Percentiles rank a stretch among this genome's conserved stretches.
These are phyloP conservation scores for Ophion slaviceki DNA, from an alignment of 2,888 invertebrate genomes.

Conservation along the genomic window DNA sequence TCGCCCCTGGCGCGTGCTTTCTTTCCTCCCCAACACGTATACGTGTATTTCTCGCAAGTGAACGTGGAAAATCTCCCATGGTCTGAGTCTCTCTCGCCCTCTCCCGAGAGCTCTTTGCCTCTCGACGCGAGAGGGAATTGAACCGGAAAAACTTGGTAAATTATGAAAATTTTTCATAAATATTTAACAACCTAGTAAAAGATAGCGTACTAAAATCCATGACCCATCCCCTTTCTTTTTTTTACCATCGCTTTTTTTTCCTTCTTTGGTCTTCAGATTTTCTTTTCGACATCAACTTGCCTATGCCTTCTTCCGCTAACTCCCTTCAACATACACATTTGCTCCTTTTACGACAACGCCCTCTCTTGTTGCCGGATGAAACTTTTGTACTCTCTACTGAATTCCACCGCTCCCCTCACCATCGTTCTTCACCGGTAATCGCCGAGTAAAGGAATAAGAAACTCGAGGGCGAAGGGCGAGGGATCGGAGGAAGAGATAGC, in stretches of 20 bases:
- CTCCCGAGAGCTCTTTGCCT: constrained; percentile 57
- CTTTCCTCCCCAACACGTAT: constrained; percentile 7
- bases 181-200: constrained; percentile 71
- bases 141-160: constrained; percentile 70
- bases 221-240: constrained; percentile 46
- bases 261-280: constrained; percentile 47
- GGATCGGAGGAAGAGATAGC: background rate
- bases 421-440: background rate
- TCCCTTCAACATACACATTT: constrained; percentile 21
- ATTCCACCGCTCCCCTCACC: background rate
- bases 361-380: constrained; percentile 45
- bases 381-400: constrained; percentile 41
- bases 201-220: constrained; percentile 61
- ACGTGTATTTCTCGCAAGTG: constrained; percentile 13
- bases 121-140: constrained; percentile 68
- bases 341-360: constrained; percentile 55
- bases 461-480: too few species aligned
- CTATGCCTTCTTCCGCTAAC: constrained; percentile 12
- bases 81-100: constrained; percentile 4
- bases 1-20: constrained; percentile 22
- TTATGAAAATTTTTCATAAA: constrained; percentile 74
- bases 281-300: constrained; percentile 53
- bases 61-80: constrained; percentile 6
- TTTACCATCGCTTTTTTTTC: constrained; percentile 31
- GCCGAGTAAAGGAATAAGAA: background rate